Percentiles rank a stretch among this genome's conserved stretches.
Evolutionary conservation across 2,888 invertebrate genomes (phyloP).

Genomic region (Eilema depressum): DNA sequence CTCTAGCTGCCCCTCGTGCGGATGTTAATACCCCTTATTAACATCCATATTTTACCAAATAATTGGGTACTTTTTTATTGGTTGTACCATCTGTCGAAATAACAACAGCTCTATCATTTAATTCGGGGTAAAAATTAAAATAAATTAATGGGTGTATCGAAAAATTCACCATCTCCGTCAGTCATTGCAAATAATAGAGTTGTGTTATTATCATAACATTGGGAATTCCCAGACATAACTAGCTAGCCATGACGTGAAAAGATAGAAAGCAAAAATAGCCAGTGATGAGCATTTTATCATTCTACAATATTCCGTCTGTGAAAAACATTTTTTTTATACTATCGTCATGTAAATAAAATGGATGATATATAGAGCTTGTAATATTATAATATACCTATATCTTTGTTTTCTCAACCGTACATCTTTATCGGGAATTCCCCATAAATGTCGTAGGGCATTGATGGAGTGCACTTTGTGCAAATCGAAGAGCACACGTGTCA

Average conservation of each 20-base stretch:
- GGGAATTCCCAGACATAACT: slow-evolving; percentile 24
- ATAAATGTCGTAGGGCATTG: slow-evolving; percentile 40
- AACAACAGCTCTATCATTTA: too few relatives aligned
- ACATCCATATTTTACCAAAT: neutral
- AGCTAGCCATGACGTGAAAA: slow-evolving; percentile 29
- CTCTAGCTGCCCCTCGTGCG: too few relatives aligned
- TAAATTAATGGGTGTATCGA: neutral
- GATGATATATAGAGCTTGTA: neutral
- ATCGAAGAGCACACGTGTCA: slow-evolving; percentile 61
- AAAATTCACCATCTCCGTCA: neutral
- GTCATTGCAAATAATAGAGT: slow-evolving; percentile 12
- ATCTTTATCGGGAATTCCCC: slow-evolving; percentile 28
- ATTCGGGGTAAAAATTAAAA: too few relatives aligned
- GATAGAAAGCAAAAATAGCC: slow-evolving; percentile 14
- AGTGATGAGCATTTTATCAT: too few relatives aligned
- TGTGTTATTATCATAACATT: slow-evolving; percentile 9
- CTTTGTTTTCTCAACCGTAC: slow-evolving; percentile 12
- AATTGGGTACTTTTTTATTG: neutral
- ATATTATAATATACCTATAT: neutral
- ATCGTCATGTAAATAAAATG: neutral
- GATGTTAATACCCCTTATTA: too few relatives aligned
- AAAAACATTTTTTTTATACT: neutral
- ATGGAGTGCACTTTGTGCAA: slow-evolving; percentile 47
- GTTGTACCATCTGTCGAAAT: too few relatives aligned
- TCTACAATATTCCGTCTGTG: neutral